Evolutionary conservation across 2,797 vertebrate genomes (phyloP).

Genomic region (Potorous gilbertii): DNA sequence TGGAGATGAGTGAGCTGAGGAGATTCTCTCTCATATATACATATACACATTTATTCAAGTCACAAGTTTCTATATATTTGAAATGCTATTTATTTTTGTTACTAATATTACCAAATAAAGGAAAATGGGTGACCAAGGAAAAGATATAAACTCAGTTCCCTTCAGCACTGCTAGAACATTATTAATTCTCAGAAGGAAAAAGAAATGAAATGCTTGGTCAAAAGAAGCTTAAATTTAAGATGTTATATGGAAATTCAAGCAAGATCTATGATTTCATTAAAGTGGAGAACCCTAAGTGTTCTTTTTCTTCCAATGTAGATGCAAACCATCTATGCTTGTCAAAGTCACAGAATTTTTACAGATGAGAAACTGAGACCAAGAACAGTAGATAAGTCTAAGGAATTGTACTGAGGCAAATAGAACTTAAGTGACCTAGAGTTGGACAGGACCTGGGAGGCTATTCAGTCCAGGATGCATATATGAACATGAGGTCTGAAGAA

Average conservation of each 20-base stretch:
- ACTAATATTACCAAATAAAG: background rate
- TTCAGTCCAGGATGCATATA: background rate
- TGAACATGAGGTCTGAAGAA: background rate
- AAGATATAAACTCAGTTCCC: background rate
- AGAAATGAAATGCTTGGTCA: background rate
- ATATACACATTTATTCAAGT: background rate
- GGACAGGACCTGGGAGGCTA: background rate
- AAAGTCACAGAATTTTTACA: background rate
- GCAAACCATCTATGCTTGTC: background rate
- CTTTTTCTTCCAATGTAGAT: background rate
- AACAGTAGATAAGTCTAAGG: too few relatives aligned
- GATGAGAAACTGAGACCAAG: background rate
- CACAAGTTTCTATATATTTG: background rate
- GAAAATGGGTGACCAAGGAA: background rate
- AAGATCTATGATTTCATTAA: background rate
- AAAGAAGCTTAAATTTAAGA: background rate
- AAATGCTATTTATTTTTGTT: background rate
- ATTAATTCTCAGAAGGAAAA: background rate
- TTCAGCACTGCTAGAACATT: background rate
- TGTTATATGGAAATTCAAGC: background rate
- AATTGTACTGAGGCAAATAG: background rate
- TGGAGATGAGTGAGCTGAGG: background rate
- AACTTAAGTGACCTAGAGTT: background rate
- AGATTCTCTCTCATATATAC: background rate
- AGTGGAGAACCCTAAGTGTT: background rate